These are phyloP conservation scores for Anolis sagrei DNA, from an alignment of 2,113 vertebrate genomes.

Conservation along the genomic window DNA sequence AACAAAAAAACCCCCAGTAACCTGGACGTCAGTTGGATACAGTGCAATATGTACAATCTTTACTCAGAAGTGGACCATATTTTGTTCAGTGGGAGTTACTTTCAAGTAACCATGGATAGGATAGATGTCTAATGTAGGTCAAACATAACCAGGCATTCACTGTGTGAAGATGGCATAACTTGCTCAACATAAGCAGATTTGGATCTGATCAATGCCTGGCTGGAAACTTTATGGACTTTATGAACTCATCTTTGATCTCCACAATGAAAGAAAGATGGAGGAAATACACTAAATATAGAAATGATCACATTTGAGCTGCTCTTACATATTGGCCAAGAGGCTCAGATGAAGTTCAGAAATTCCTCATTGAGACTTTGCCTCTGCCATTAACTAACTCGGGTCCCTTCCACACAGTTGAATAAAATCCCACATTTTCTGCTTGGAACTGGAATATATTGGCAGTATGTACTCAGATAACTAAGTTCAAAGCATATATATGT, in stretches of 20 bases:
- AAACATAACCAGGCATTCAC: background rate
- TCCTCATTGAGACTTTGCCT: background rate
- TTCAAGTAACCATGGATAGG: background rate
- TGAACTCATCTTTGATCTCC: background rate
- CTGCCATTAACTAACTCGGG: background rate
- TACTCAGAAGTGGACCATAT: too few species aligned
- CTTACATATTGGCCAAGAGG: background rate
- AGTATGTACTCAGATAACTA: too few species aligned
- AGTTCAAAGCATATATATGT: too few species aligned
- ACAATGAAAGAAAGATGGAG: background rate
- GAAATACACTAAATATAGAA: background rate
- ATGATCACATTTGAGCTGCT: background rate
- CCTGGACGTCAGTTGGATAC: background rate
- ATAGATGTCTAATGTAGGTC: background rate
- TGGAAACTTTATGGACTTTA: background rate
- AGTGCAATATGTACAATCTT: background rate
- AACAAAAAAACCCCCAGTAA: too few species aligned
- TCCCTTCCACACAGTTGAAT: too few species aligned
- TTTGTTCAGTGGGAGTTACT: background rate
- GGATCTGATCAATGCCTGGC: background rate
- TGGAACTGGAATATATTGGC: too few species aligned
- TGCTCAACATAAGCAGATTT: background rate
- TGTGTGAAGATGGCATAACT: background rate
- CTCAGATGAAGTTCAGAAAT: background rate
- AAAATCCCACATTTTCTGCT: too few species aligned